Evolutionary conservation across 2,888 invertebrate genomes (phyloP).

Genomic region (Siphlonurus alternatus): DNA sequence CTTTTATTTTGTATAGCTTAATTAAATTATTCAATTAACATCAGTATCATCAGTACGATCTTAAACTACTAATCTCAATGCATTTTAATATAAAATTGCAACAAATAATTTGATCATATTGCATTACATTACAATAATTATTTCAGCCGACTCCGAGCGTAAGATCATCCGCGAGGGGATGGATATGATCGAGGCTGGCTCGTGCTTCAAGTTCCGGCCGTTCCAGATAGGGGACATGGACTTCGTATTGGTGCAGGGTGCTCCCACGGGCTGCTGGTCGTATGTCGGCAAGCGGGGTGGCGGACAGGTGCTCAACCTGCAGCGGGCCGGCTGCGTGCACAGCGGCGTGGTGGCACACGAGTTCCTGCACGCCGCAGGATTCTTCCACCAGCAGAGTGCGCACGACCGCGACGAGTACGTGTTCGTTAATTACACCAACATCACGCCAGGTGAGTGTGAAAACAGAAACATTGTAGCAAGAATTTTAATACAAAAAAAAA

Average conservation of each 20-base stretch:
- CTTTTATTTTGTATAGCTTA: too few relatives aligned
- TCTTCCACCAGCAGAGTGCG: conserved; percentile 70
- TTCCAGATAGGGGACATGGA: conserved; percentile 35
- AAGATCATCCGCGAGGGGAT: conserved; percentile 36
- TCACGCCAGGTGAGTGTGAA: conserved; percentile 32
- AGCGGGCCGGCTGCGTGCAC: conserved; percentile 25
- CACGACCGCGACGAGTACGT: conserved; percentile 61
- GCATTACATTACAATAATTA: neutral
- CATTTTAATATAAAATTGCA: too few relatives aligned
- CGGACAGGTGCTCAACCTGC: conserved; percentile 39
- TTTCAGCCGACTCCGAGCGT: conserved; percentile 27
- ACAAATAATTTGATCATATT: neutral
- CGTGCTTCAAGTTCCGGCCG: conserved; percentile 45
- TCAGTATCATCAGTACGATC: too few relatives aligned
- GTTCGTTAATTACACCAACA: conserved; percentile 55
- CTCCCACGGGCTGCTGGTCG: conserved; percentile 43
- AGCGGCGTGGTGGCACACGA: conserved; percentile 58
- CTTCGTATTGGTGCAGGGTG: conserved; percentile 36
- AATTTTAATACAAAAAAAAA: too few relatives aligned
- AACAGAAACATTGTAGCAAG: neutral
- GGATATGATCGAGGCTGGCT: conserved; percentile 34
- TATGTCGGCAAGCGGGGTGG: conserved; percentile 42
- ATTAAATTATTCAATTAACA: too few relatives aligned
- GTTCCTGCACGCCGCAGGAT: conserved; percentile 61
- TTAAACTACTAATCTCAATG: too few relatives aligned